Evolutionary conservation across 2,888 invertebrate species (phyloP).

Genomic region (Agriopis leucophaearia): DNA sequence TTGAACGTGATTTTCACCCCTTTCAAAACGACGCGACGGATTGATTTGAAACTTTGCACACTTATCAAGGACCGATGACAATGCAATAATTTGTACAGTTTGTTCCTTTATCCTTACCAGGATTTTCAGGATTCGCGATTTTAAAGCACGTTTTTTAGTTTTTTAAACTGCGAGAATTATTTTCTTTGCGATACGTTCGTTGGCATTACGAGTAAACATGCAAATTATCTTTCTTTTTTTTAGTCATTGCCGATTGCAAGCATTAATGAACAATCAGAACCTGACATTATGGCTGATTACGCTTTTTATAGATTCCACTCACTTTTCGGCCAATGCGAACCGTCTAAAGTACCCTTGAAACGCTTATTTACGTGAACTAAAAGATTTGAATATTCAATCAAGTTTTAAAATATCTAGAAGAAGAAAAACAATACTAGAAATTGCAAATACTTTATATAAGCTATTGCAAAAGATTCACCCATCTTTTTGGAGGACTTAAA

Average conservation of each 20-base stretch:
- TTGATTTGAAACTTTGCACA: too few species aligned
- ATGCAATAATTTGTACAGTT: too few species aligned
- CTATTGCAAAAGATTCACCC: background rate
- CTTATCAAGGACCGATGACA: too few species aligned
- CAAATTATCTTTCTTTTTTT: background rate
- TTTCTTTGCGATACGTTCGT: background rate
- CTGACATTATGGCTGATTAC: conserved; percentile 16
- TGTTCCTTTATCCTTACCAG: too few species aligned
- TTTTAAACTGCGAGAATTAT: too few species aligned
- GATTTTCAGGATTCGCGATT: too few species aligned
- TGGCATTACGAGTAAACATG: background rate
- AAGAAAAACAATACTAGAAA: background rate
- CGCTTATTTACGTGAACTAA: conserved; percentile 1
- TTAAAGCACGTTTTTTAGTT: too few species aligned
- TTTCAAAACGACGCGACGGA: too few species aligned
- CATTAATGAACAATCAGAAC: conserved; percentile 3
- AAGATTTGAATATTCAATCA: conserved; percentile 22
- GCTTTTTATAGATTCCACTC: conserved; percentile 32
- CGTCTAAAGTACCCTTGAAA: conserved; percentile 27
- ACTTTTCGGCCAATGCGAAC: conserved; percentile 28
- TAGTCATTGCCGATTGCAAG: conserved; percentile 15
- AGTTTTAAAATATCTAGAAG: background rate
- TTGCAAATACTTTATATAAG: background rate
- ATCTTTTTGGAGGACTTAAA: background rate
- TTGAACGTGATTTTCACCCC: too few species aligned